Evolutionary conservation across 2,797 vertebrate genomes (phyloP).

Genomic region (Stomatorhinus walkeri): DNA sequence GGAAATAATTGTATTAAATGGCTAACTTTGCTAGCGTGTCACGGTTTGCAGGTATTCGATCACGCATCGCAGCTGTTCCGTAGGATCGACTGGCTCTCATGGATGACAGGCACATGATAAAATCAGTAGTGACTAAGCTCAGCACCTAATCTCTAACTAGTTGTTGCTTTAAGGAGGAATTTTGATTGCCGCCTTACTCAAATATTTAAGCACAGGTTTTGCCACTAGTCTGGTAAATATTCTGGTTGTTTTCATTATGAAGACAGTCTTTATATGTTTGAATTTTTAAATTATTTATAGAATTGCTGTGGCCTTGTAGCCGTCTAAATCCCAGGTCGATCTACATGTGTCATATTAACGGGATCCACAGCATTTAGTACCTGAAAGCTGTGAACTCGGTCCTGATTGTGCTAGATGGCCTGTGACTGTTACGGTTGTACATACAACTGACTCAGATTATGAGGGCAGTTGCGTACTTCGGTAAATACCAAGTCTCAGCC

Average conservation of each 20-base stretch:
- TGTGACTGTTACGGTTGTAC: not conserved
- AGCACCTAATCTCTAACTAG: constrained; percentile 11
- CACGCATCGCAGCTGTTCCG: not conserved
- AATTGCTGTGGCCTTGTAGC: not conserved
- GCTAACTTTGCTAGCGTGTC: not conserved
- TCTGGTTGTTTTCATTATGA: not conserved
- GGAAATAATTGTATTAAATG: not conserved
- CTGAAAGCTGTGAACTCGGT: not conserved
- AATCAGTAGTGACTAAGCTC: not conserved
- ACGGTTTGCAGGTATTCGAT: not conserved
- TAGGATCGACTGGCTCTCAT: not conserved
- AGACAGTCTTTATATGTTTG: not conserved
- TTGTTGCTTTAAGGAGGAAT: not conserved
- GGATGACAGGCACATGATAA: constrained; percentile 18
- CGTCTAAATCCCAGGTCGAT: not conserved
- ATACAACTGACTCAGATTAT: not conserved
- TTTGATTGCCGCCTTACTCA: constrained; percentile 12
- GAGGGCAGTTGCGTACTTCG: not conserved
- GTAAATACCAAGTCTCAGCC: not conserved
- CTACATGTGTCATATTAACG: not conserved
- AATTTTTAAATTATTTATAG: not conserved
- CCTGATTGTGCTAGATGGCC: not conserved
- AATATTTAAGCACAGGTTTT: constrained; percentile 16
- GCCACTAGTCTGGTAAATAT: not conserved
- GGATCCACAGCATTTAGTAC: not conserved